These are phyloP conservation scores for Astropecten irregularis DNA, from an alignment of 53 echinoderm and acorn worm genomes.

Conservation along the genomic window DNA sequence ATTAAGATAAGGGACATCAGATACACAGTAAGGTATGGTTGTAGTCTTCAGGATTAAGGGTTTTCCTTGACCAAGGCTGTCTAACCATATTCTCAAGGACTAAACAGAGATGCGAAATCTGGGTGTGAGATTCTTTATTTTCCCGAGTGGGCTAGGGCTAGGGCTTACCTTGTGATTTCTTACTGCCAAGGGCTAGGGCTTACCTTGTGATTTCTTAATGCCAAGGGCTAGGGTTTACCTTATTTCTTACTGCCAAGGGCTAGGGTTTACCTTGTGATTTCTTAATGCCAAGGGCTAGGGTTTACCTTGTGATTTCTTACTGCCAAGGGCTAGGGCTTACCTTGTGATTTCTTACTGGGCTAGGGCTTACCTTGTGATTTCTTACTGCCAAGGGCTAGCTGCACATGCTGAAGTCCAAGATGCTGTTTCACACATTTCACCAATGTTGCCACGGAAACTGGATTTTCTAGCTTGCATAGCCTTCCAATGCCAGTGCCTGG, in stretches of 20 bases:
- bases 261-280: constrained; percentile 66
- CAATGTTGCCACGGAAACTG: constrained; percentile 22
- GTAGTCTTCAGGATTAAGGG: neutral
- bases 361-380: constrained; percentile 77
- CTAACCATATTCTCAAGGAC: too few relatives aligned
- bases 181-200: constrained; percentile 71
- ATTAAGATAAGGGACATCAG: neutral
- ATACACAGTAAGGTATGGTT: neutral
- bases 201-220: constrained; percentile 78
- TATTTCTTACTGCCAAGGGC: constrained; percentile 79
- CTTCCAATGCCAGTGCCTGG: constrained; percentile 78
- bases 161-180: constrained; percentile 74
- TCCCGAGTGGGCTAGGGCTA: too few relatives aligned
- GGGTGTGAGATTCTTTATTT: too few relatives aligned
- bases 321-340: too few relatives aligned
- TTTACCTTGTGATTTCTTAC: constrained; percentile 61
- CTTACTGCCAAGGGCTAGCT: constrained; percentile 75
- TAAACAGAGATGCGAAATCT: too few relatives aligned
- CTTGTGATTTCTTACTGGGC: neutral
- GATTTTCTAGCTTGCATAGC: constrained; percentile 30
- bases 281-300: constrained; percentile 18
- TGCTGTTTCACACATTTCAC: constrained; percentile 72
- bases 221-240: constrained; percentile 84
- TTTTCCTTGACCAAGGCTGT: too few relatives aligned
- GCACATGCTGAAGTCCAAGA: constrained; percentile 69